phyloP scores from a whole-genome alignment of 1,140 invertebrate species.

The Lithobius niger region DNA sequence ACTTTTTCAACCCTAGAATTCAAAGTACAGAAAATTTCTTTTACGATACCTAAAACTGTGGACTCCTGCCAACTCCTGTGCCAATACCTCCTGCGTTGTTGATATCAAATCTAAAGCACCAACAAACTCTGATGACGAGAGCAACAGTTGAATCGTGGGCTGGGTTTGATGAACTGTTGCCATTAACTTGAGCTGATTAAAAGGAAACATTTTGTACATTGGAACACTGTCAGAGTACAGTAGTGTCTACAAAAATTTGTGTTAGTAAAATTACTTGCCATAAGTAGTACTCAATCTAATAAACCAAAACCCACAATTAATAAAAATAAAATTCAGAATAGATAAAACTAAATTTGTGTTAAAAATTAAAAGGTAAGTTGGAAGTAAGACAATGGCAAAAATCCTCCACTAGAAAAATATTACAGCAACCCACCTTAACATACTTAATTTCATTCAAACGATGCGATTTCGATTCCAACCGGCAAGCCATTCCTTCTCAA shows the following conservation, averaged over 20 bases:
- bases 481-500: no score
- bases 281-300: not conserved
- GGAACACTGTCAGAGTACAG: not conserved
- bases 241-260: not conserved
- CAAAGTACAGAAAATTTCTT: no score
- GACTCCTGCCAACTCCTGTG: constrained; percentile 74
- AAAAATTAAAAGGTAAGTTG: no score
- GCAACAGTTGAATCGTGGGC: constrained; percentile 83
- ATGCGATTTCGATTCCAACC: no score
- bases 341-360: no score
- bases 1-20: no score
- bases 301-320: not conserved
- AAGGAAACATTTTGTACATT: constrained; percentile 4
- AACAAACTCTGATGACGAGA: constrained; percentile 94
- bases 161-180: constrained; percentile 94
- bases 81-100: constrained; percentile 87
- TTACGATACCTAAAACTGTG: constrained; percentile 84
- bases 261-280: not conserved
- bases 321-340: not conserved
- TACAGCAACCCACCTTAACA: no score
- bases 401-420: no score
- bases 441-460: no score
- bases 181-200: constrained; percentile 67
- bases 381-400: no score
- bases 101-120: constrained; percentile 92